These are phyloP conservation scores for Globodera rostochiensis DNA, from an alignment of 1,140 invertebrate genomes.

Conservation along the genomic window DNA sequence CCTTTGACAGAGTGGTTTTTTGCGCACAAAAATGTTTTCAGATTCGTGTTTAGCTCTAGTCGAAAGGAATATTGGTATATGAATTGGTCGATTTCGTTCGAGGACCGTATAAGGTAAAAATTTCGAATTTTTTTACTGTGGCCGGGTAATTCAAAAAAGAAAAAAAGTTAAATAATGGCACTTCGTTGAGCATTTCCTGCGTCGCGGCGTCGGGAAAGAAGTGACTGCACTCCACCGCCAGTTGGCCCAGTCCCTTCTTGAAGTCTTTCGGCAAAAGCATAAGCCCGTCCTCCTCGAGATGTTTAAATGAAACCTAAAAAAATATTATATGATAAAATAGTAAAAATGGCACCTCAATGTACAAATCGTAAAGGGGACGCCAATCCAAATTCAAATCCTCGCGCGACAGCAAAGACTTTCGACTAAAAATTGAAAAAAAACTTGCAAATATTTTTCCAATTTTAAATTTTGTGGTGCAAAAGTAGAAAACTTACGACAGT, in stretches of 20 bases:
- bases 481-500: conserved; percentile 66
- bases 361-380: conserved; percentile 80
- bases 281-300: conserved; percentile 62
- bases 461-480: background rate
- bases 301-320: conserved; percentile 34
- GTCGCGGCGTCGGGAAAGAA: conserved; percentile 79
- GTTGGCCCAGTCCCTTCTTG: conserved; percentile 47
- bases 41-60: background rate
- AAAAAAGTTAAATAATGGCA: conserved; percentile 57
- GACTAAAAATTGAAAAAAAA: conserved; percentile 66
- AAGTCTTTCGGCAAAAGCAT: conserved; percentile 71
- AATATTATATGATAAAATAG: conserved; percentile 23
- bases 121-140: too few species aligned
- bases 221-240: conserved; percentile 53
- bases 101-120: too few species aligned
- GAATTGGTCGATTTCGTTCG: too few species aligned
- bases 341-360: conserved; percentile 66
- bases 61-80: too few species aligned
- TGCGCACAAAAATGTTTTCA: background rate
- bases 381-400: conserved; percentile 82
- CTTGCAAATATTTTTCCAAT: conserved; percentile 8
- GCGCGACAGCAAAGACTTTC: conserved; percentile 77
- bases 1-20: background rate
- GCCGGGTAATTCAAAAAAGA: background rate
- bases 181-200: conserved; percentile 83